A percentile compares a stretch with the other conserved stretches of the same genome.
Evolutionary conservation across 1,140 invertebrate genomes (phyloP).

Genomic region (Rhynchophorus ferrugineus): DNA sequence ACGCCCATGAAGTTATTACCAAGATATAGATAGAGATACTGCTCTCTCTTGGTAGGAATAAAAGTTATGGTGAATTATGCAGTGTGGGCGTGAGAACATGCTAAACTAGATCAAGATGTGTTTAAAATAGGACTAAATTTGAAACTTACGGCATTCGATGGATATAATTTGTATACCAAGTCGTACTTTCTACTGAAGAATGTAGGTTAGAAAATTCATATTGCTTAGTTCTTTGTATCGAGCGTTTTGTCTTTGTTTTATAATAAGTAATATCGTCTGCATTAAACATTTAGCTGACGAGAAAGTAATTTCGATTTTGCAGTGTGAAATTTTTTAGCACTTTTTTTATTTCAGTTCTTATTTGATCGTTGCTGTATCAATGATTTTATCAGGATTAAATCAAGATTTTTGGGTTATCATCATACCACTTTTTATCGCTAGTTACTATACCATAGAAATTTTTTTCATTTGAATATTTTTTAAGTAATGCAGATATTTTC

Average conservation of each 20-base stretch:
- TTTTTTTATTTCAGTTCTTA: no score
- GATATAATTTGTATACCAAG: slow-evolving; percentile 22
- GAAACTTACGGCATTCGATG: slow-evolving; percentile 19
- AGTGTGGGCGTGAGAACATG: slow-evolving; percentile 25
- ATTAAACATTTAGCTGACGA: no score
- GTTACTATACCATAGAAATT: no score
- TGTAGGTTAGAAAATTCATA: slow-evolving; percentile 36
- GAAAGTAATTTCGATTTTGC: no score
- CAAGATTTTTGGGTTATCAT: no score
- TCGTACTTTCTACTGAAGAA: slow-evolving; percentile 36
- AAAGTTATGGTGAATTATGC: slow-evolving; percentile 23
- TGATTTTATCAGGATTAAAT: no score
- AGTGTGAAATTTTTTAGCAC: no score
- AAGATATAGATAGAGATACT: slow-evolving; percentile 21
- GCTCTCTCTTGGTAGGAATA: slow-evolving; percentile 18
- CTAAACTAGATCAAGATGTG: slow-evolving; percentile 28
- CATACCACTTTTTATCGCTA: no score
- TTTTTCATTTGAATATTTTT: no score
- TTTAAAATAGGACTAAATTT: slow-evolving; percentile 26
- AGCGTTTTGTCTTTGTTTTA: background rate
- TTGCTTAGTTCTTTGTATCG: slow-evolving; percentile 10
- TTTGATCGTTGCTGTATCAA: no score
- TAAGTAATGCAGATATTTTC: no score
- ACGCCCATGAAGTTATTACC: slow-evolving; percentile 19
- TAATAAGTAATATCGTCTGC: no score